These are phyloP conservation scores for Arvicanthis niloticus DNA, from an alignment of 2,113 vertebrate species.

Conservation along the genomic window DNA sequence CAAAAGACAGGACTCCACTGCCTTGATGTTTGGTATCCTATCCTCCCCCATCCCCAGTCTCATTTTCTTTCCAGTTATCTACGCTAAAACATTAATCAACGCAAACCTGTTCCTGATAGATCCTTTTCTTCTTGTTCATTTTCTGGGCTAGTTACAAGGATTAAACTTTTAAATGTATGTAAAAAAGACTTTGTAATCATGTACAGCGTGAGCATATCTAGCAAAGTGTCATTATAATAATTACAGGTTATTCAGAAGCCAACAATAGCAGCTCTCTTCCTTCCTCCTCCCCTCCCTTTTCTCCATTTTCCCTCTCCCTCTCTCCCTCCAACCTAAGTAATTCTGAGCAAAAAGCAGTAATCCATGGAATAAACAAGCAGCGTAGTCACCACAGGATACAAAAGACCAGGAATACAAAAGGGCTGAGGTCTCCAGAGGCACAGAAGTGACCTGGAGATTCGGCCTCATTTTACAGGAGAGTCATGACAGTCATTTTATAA, in stretches of 20 bases:
- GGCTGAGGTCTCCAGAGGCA: neutral
- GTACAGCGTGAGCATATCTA: neutral
- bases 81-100: conserved; percentile 29
- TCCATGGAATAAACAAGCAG: conserved; percentile 29
- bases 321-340: conserved; percentile 34
- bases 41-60: neutral
- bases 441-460: neutral
- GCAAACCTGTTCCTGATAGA: conserved; percentile 37
- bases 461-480: conserved; percentile 1
- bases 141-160: conserved; percentile 26
- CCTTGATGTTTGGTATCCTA: neutral
- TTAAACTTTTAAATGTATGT: conserved; percentile 40
- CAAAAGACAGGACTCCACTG: neutral
- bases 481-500: neutral
- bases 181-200: conserved; percentile 53
- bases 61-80: conserved; percentile 40
- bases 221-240: conserved; percentile 51
- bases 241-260: conserved; percentile 62
- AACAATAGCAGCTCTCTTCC: conserved; percentile 33
- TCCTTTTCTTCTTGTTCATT: conserved; percentile 59
- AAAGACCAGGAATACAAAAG: conserved; percentile 52
- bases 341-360: conserved; percentile 56
- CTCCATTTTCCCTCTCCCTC: neutral
- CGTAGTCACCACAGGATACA: conserved; percentile 2
- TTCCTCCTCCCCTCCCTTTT: neutral